These are phyloP conservation scores for Axinella damicornis DNA, from an alignment of 37 sponge, comb jelly and placozoan genomes.

Conservation along the genomic window DNA sequence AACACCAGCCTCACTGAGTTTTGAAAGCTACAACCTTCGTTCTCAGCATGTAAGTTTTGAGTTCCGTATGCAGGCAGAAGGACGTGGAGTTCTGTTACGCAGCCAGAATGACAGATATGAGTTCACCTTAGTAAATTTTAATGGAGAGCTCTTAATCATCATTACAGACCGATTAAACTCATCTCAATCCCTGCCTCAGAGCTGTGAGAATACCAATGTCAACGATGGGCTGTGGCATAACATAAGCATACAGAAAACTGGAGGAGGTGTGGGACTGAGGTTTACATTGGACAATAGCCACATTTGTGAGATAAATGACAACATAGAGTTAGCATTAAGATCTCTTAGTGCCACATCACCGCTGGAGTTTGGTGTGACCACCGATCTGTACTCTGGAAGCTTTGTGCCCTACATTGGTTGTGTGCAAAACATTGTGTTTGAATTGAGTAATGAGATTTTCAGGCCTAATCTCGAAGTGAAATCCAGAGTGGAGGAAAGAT, in stretches of 20 bases:
- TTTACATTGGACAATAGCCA: background rate
- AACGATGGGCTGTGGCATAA: conserved; percentile 42
- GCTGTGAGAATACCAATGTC: background rate
- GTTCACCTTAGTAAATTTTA: background rate
- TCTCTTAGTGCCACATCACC: background rate
- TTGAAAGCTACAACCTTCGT: background rate
- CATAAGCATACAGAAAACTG: background rate
- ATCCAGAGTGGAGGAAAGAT: background rate
- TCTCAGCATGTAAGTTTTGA: conserved; percentile 11
- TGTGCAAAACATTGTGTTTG: conserved; percentile 20
- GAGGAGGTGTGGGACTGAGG: background rate
- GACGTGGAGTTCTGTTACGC: background rate
- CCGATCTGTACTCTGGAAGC: background rate
- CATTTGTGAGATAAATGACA: background rate
- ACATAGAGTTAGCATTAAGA: background rate
- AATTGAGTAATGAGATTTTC: background rate
- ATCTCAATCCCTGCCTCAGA: background rate
- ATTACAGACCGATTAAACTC: background rate
- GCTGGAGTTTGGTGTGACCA: conserved; percentile 5
- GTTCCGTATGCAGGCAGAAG: background rate
- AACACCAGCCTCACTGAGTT: background rate
- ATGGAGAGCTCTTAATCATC: background rate
- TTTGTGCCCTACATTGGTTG: conserved; percentile 33
- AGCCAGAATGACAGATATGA: background rate
- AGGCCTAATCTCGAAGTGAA: conserved; percentile 24